phyloP scores from a whole-genome alignment of 2,888 invertebrate species.

The Diogma glabrata region DNA sequence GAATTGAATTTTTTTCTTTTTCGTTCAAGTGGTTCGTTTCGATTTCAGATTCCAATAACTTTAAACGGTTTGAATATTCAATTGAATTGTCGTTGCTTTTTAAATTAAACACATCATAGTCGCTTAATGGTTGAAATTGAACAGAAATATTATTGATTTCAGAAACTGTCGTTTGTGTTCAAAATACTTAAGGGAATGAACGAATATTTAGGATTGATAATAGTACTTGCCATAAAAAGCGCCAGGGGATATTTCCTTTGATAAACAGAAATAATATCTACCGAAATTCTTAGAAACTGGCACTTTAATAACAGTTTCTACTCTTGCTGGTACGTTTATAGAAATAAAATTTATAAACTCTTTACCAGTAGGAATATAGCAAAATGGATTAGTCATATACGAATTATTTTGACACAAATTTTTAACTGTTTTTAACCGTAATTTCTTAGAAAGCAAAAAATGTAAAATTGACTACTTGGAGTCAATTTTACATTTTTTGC shows the following conservation, averaged over 20 bases:
- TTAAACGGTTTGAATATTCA: not conserved
- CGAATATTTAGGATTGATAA: not conserved
- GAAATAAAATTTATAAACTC: not conserved
- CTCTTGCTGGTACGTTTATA: not conserved
- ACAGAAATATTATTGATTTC: not conserved
- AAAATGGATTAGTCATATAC: not conserved
- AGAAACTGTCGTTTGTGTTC: not conserved
- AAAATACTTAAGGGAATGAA: not conserved
- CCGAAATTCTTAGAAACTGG: not conserved
- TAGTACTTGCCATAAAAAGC: not conserved
- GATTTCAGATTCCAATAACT: not conserved
- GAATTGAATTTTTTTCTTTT: not conserved
- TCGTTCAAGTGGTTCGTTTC: not conserved
- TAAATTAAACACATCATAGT: no score
- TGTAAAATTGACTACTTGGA: no score
- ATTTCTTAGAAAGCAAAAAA: no score
- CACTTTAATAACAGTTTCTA: not conserved
- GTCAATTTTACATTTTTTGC: not conserved
- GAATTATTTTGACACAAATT: not conserved
- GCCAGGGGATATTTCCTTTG: no score
- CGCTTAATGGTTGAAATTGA: not conserved
- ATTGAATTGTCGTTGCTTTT: no score
- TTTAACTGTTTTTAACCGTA: no score
- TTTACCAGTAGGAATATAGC: not conserved
- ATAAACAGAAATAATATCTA: not conserved